Evolutionary conservation across 2,797 vertebrate genomes (phyloP), one percentile per base, ranked within the genome.

Genomic region (Anguilla marmorata): DNA sequence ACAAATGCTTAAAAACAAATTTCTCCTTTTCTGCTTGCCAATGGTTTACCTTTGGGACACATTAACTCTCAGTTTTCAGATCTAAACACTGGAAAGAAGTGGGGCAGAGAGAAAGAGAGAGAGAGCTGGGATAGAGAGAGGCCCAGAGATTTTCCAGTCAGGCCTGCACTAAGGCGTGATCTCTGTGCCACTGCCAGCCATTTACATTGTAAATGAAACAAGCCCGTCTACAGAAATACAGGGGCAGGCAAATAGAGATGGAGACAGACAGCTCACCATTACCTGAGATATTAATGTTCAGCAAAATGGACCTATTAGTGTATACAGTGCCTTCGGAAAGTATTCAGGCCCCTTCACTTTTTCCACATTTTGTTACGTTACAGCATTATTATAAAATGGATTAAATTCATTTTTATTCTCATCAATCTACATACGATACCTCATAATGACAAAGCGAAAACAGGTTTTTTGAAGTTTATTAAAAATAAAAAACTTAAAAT

Each of bases 181-280:
- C 19, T 50, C 79, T 82, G 41, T 12, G 24, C 14, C 79, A 50
- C 79, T 50, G 6, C 5, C 45, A 45, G 41, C 79, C 79, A 82
- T 82, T 82, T 82, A 5, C 14, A 41, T 80, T 80, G 76, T 80
- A 80, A 80, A 80, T 80, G 37, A 45, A 41, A 80, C 41, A 21
- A n/a, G 41, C 79, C 79, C 8, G 41, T 50, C 79, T 45, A 1
- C 79, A 82, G 41, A 82, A 5, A n/a, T 21, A 60, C 12, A 58
- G 30, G 60, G 50, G 52, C 27, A 27, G 27, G 12, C 11, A 27
- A 54, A 84, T 0, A 58, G 12, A 33, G 52, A 85, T 27, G n/a
- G 27, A 85, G 27, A 85, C 2, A 58, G 50, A 54, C n/a, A 37
- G 72, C 72, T 74, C 72, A 11, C 33, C 72, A 74, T 74, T 14